These are phyloP conservation scores for Pristionchus entomophagus DNA, from an alignment of 2,888 invertebrate species.

Conservation along the genomic window DNA sequence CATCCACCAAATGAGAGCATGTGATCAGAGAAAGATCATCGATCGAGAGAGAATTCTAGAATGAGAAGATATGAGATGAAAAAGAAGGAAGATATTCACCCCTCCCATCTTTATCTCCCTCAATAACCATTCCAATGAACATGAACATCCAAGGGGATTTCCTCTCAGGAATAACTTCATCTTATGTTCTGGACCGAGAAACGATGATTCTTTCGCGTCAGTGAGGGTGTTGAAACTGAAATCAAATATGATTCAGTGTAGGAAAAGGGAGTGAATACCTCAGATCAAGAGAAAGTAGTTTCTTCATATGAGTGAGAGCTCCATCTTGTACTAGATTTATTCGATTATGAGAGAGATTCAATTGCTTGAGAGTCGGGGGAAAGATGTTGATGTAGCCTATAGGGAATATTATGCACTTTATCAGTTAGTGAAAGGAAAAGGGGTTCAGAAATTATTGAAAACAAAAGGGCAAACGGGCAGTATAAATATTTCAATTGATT, in stretches of 20 bases:
- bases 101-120: constrained; percentile 26
- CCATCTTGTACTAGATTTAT: constrained; percentile 58
- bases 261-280: constrained; percentile 45
- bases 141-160: constrained; percentile 45
- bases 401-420: background rate
- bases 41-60: background rate
- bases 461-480: too few species aligned
- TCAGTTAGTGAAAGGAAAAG: background rate
- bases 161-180: constrained; percentile 47
- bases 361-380: constrained; percentile 44
- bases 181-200: constrained; percentile 52
- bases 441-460: too few species aligned
- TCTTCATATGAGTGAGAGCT: constrained; percentile 51
- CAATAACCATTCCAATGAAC: constrained; percentile 43
- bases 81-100: background rate
- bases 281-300: constrained; percentile 58
- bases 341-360: constrained; percentile 61
- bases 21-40: constrained; percentile 9
- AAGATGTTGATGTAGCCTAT: constrained; percentile 45
- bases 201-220: constrained; percentile 54
- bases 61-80: background rate
- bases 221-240: constrained; percentile 54
- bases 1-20: constrained; percentile 39
- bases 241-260: background rate
- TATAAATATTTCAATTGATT: background rate